Evolutionary conservation across 2,888 invertebrate genomes (phyloP), one percentile per base, ranked within the genome.

Genomic region (Cephus spinipes): DNA sequence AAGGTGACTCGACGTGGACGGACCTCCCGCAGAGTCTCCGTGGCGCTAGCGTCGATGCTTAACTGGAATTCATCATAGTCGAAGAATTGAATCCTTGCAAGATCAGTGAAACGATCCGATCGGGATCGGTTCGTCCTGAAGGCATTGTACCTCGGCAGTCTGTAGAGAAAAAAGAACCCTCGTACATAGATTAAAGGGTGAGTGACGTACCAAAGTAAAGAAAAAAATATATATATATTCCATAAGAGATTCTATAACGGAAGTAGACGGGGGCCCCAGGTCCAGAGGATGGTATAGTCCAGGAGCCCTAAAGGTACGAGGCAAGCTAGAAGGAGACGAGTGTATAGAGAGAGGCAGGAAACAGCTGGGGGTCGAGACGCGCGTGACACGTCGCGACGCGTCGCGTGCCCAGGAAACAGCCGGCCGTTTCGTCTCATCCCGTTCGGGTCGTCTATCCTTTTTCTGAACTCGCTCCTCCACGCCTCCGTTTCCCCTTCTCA

Each of bases 351-450:
- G 80, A 88, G 85, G 87, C 88, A 89, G 89, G 89, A 89, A 89
- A 84, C 89, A 89, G 89, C 89, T 89, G 89, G 89, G 85, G 87
- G 85, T 84, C 84, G 81, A 81, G 81, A 80, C 82, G 33, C 82
- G 33, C 40, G 23, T n/a, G 30, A 32, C 55, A 55, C 71, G 32
- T 74, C 85, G 83, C 78, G 82, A 82, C 82, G 83, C 87, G 89
- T 87, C 88, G 86, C 84, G 83, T 85, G 85, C 85, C 88, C 87
- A 89, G 88, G 87, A 82, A 81, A 76, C 87, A 86, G 83, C 85
- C 83, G 87, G 85, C 85, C 83, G 82, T 83, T 87, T 86, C 55
- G 23, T 55, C 23, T 55, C 55, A 55, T 23, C 23, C 55, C 6
- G 55, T 55, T 9, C 55, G 9, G 55, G 55, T 55, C 55, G 55